These are phyloP conservation scores for Sterrhoptilus dennistouni DNA, from an alignment of 2,113 vertebrate species.

Conservation along the genomic window DNA sequence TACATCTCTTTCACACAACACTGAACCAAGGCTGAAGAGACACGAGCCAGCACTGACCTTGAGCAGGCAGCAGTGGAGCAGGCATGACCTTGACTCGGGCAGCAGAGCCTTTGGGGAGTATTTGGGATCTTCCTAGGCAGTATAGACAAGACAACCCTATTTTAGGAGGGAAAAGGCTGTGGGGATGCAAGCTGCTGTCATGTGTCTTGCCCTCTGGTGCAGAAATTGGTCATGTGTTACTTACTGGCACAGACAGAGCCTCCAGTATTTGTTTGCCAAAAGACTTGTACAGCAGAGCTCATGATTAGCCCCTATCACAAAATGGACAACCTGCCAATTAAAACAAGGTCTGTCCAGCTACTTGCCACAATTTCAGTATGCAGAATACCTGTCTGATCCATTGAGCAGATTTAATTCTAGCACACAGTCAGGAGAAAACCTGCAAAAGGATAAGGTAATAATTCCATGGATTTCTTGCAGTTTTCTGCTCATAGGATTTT, in stretches of 20 bases:
- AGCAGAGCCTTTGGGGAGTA: background rate
- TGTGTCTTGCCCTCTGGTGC: background rate
- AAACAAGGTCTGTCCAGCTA: background rate
- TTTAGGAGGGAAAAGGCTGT: background rate
- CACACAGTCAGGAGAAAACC: background rate
- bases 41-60: background rate
- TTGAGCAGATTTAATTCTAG: background rate
- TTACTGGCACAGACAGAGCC: background rate
- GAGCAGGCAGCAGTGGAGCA: background rate
- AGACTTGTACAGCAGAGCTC: background rate
- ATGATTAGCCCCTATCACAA: background rate
- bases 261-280: background rate
- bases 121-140: background rate
- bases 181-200: background rate
- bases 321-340: background rate
- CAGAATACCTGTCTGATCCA: background rate
- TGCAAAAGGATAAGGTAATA: background rate
- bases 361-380: background rate
- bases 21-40: background rate
- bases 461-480: background rate
- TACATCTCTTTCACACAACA: background rate
- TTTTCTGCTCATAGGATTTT: background rate
- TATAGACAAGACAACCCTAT: background rate
- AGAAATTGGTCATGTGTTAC: background rate
- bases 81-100: accelerated